Base-by-base conservation (phyloP, 30 jellyfish, hydroid and myxozoan species). In the Phacellophora camtschatica region DNA sequence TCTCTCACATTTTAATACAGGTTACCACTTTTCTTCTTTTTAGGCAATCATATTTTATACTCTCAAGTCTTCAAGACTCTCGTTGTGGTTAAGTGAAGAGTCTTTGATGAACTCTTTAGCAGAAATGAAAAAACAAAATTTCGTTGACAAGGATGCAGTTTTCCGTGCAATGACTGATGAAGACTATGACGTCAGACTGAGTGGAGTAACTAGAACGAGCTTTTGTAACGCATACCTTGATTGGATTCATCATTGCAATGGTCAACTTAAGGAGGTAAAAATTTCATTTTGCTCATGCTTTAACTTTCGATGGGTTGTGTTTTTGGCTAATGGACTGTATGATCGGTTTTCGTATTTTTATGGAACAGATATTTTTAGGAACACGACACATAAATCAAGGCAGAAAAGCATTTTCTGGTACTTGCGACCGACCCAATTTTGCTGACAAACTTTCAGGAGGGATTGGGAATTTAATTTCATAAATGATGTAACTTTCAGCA, bases 141-240 rank as follows among this genome's bases (percentile, higher is more conserved):
- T 90, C 51, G 96, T 90, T 43, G 98, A 90, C 72, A 85, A 78
- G 1, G 98, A 90, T 76, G 85, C 96, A 1, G 87, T 79, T 5
- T 90, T 90, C 50, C 98, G 98, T 36, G 96, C 98, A 19, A 89
- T 90, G 79, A 90, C 96, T 1, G 98, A 90, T 61, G 93, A 83
- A 45, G 98, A 90, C 37, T 90, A 90, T 81, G 98, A 90, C 78
- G 76, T 86, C 35, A 64, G 89, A 41, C 82, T 51, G 0, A 95
- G 95, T 67, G 98, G 98, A 6, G 88, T 90, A 24, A 57, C 98
- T 41, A 39, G 90, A 55, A 48, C 83, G 0, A 48, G 89, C 20
- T 90, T 90, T 31, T 84, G 93, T 45, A 73, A 71, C 43, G 80
- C 64, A 34, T 90, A 90, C 49, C 71, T 72, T 19, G 87, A 74